Conservation (phyloP, 1,140 invertebrate species). For the Lepidurus packardi region DNA sequence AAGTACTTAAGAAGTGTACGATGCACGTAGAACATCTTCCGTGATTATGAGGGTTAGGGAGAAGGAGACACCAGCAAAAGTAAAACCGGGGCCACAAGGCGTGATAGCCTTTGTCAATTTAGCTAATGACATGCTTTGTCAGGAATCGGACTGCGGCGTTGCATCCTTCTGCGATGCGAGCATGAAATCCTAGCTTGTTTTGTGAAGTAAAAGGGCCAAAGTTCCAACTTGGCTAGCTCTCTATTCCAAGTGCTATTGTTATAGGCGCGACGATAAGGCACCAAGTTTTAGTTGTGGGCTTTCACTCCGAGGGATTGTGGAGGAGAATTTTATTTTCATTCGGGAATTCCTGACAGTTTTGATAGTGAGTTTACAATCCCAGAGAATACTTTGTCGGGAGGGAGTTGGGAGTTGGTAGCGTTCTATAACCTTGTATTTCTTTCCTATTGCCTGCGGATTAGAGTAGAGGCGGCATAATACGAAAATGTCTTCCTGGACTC, state of each 20-base stretch:
- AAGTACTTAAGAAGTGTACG: background rate
- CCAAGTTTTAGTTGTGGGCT: background rate
- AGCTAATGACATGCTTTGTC: conserved; percentile 14
- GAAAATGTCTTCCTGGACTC: background rate
- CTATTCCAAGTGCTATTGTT: background rate
- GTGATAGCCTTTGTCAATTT: conserved; percentile 14
- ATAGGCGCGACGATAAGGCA: background rate
- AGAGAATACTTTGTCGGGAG: background rate
- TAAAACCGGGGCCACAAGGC: background rate
- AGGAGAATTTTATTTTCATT: background rate
- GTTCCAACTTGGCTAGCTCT: background rate
- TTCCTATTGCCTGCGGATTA: background rate
- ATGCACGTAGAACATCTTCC: background rate
- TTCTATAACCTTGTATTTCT: background rate
- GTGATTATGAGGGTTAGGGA: conserved; percentile 3
- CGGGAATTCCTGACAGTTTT: background rate
- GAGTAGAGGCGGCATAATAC: background rate
- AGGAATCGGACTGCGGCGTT: background rate
- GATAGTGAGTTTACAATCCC: background rate
- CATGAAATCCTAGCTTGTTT: background rate
- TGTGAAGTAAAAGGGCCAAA: background rate
- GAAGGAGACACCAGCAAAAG: background rate
- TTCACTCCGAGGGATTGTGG: background rate
- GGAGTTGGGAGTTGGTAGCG: background rate
- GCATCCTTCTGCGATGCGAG: background rate